Evolutionary conservation across 2,888 invertebrate genomes (phyloP).

Genomic region (Shargacucullia verbasci): DNA sequence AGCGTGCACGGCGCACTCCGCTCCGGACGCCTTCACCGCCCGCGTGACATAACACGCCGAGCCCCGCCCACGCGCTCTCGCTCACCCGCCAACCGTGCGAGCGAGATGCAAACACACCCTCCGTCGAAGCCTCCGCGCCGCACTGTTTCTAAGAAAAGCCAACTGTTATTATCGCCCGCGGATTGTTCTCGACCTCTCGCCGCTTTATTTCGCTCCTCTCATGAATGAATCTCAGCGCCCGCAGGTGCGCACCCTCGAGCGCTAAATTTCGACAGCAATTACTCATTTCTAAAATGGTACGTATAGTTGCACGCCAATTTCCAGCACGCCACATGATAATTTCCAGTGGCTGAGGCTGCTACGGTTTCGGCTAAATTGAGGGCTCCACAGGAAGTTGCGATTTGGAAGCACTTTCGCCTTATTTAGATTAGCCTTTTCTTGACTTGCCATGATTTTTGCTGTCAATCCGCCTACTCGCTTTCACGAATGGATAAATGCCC

Average conservation of each 20-base stretch:
- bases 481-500: constrained; percentile 68
- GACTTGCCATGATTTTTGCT: constrained; percentile 49
- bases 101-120: constrained; percentile 74
- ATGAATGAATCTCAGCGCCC: constrained; percentile 84
- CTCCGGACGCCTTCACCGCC: constrained; percentile 75
- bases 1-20: constrained; percentile 70
- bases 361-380: constrained; percentile 74
- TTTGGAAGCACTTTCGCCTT: constrained; percentile 74
- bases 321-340: constrained; percentile 83
- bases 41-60: constrained; percentile 80
- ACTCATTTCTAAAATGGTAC: constrained; percentile 76
- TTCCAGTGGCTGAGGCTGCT: constrained; percentile 79
- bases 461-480: constrained; percentile 67
- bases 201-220: constrained; percentile 75
- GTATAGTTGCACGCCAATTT: constrained; percentile 79
- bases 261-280: constrained; percentile 79
- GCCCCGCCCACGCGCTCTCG: constrained; percentile 85
- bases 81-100: constrained; percentile 73
- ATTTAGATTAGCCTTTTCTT: constrained; percentile 69
- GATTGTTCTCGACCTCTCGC: constrained; percentile 84
- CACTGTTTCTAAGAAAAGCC: constrained; percentile 86
- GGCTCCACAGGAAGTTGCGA: constrained; percentile 81
- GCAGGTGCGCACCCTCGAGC: constrained; percentile 85
- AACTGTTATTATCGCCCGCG: constrained; percentile 86
- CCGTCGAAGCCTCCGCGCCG: constrained; percentile 83